Conservation (phyloP, 1,140 invertebrate genomes). For the Brachionus manjavacas region DNA sequence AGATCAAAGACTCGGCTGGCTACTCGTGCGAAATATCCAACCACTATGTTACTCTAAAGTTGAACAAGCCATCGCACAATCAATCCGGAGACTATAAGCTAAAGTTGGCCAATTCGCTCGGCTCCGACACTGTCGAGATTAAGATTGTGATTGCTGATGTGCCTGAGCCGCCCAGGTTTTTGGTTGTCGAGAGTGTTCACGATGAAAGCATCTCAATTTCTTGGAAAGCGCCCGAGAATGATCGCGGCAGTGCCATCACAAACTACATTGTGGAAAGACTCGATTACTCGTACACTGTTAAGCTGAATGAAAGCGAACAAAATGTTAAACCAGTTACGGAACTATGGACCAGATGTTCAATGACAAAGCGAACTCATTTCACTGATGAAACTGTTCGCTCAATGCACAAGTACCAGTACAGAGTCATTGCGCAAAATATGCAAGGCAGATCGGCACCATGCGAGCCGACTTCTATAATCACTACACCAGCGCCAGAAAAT, state of each 20-base stretch:
- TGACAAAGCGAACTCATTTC: conserved; percentile 64
- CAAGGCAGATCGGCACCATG: conserved; percentile 87
- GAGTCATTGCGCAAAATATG: conserved; percentile 93
- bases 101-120: conserved; percentile 89
- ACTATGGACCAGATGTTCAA: conserved; percentile 89
- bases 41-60: conserved; percentile 85
- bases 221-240: conserved; percentile 84
- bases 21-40: conserved; percentile 77
- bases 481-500: neutral
- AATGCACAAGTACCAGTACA: conserved; percentile 79
- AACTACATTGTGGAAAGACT: conserved; percentile 95
- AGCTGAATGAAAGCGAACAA: conserved; percentile 86
- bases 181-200: conserved; percentile 89
- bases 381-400: conserved; percentile 51
- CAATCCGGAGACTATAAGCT: conserved; percentile 91
- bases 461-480: conserved; percentile 9
- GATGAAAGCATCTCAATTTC: conserved; percentile 87
- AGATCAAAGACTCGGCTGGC: neutral
- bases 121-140: conserved; percentile 85
- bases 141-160: conserved; percentile 93
- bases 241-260: conserved; percentile 82
- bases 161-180: conserved; percentile 72
- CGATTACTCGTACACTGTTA: conserved; percentile 86
- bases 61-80: conserved; percentile 82
- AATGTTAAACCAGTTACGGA: conserved; percentile 60